Evolutionary conservation across 2,797 vertebrate species (phyloP).

Genomic region (Garrulus glandarius): DNA sequence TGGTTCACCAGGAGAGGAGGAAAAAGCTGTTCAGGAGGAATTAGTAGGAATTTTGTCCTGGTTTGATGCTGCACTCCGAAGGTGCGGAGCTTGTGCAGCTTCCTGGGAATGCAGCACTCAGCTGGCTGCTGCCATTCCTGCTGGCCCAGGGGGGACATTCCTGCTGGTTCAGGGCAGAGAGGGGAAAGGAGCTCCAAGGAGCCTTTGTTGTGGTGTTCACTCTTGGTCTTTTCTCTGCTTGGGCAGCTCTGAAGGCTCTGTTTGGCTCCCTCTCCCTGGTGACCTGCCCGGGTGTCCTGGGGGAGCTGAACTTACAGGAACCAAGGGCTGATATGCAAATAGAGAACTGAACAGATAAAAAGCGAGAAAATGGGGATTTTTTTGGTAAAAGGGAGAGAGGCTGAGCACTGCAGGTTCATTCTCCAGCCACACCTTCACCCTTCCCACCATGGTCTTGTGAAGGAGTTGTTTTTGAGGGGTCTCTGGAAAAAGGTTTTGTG

Average conservation of each 20-base stretch:
- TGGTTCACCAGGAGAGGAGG: not conserved
- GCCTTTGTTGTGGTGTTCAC: accelerated
- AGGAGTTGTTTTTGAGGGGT: not conserved
- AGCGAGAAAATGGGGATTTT: not conserved
- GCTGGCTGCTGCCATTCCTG: accelerated
- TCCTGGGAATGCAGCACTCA: not conserved
- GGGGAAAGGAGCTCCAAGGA: not conserved
- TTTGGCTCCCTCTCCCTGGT: not conserved
- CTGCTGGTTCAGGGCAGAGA: not conserved
- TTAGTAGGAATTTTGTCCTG: accelerated
- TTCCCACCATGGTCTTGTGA: not conserved
- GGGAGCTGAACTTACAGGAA: not conserved
- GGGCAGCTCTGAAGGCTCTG: not conserved
- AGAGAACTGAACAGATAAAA: not conserved
- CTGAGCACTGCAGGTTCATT: not conserved
- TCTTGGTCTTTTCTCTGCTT: not conserved
- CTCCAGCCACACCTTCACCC: not conserved
- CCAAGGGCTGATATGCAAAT: not conserved
- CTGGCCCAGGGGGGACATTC: not conserved
- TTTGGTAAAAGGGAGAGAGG: not conserved
- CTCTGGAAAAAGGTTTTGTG: not conserved
- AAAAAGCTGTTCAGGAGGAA: not conserved
- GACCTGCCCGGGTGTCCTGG: not conserved
- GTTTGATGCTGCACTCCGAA: accelerated
- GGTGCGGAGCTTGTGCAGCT: not conserved